Conservation (phyloP, 2,797 vertebrate genomes). For the Syndactyla subalaris region DNA sequence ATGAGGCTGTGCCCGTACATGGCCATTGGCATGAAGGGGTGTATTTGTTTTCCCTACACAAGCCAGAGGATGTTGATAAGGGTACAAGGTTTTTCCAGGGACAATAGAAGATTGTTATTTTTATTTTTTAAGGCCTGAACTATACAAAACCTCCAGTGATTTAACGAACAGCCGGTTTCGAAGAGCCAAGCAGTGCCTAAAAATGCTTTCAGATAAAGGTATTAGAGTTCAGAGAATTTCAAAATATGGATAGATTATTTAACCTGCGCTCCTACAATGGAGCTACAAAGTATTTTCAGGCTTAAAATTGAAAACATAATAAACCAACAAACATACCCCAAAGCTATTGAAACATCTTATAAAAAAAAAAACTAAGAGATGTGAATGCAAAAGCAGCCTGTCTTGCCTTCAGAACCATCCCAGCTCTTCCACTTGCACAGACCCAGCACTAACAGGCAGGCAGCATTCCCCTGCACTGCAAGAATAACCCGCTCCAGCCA, state of each 20-base stretch:
- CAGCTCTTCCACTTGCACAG: background rate
- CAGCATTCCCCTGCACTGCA: background rate
- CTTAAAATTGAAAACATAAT: background rate
- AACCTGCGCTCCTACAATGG: background rate
- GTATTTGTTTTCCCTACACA: background rate
- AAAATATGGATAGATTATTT: background rate
- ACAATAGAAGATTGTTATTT: background rate
- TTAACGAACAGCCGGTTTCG: background rate
- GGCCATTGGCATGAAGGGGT: background rate
- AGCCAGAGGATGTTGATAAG: background rate
- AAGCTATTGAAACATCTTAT: background rate
- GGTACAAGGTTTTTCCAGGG: background rate
- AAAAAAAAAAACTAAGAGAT: background rate
- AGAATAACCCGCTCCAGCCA: background rate
- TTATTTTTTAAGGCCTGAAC: background rate
- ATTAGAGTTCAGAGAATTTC: background rate
- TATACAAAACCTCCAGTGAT: background rate
- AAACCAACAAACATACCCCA: background rate
- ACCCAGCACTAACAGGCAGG: background rate
- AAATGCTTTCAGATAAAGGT: background rate
- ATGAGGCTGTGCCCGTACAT: rapidly evolving
- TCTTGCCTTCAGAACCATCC: background rate
- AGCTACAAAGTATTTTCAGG: background rate
- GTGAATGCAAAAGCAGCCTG: background rate
- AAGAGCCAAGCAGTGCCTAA: background rate